These are phyloP conservation scores for Trichomalopsis sarcophagae DNA, from an alignment of 1,140 invertebrate genomes.

Conservation along the genomic window DNA sequence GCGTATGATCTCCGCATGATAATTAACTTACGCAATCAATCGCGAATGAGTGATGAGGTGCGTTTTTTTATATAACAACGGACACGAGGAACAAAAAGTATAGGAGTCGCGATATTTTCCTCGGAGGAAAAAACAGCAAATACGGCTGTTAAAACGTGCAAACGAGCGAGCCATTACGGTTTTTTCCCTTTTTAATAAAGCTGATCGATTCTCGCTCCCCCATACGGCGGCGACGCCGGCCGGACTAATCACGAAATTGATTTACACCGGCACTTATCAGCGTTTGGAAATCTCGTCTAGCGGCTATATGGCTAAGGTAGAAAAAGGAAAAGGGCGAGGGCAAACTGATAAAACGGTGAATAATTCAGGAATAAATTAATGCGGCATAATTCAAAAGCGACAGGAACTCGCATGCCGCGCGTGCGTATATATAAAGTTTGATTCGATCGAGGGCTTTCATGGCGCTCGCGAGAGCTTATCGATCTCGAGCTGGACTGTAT, in stretches of 20 bases:
- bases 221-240: neutral
- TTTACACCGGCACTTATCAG: conserved; percentile 50
- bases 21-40: conserved; percentile 1
- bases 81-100: neutral
- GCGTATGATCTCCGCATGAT: neutral
- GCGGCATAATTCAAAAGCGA: conserved; percentile 50
- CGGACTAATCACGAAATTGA: conserved; percentile 52
- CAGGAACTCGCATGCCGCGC: conserved; percentile 46
- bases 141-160: neutral
- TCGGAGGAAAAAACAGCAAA: neutral
- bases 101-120: neutral
- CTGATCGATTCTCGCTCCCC: conserved; percentile 34
- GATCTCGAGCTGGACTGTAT: conserved; percentile 21
- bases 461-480: conserved; percentile 25
- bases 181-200: conserved; percentile 42
- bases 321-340: conserved; percentile 30
- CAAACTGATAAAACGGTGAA: conserved; percentile 50
- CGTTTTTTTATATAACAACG: neutral
- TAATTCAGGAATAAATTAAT: conserved; percentile 54
- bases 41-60: neutral
- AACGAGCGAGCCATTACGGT: neutral
- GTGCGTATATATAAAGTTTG: conserved; percentile 46
- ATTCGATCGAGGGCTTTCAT: conserved; percentile 47
- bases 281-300: conserved; percentile 46
- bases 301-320: neutral